phyloP scores from a whole-genome alignment of 53 echinoderm and acorn worm genomes.

The Patiria pectinifera region DNA sequence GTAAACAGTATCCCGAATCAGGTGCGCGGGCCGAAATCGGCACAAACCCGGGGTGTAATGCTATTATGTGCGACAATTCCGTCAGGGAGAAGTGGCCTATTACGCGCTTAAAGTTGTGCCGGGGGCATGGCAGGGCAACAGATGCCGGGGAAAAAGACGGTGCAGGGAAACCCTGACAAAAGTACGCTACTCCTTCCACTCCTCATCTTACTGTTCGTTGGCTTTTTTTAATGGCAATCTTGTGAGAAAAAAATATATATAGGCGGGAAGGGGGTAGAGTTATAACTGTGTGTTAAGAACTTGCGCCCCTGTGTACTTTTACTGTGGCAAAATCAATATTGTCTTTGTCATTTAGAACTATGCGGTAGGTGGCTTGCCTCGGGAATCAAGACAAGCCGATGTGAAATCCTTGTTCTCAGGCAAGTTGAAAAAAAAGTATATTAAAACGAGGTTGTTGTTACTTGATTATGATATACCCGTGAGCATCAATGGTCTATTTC shows the following conservation, averaged over 20 bases:
- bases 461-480: neutral
- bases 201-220: neutral
- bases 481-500: too few species aligned
- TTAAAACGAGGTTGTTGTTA: neutral
- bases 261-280: neutral
- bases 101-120: conserved; percentile 42
- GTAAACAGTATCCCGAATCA: conserved; percentile 34
- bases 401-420: neutral
- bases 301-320: conserved; percentile 43
- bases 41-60: conserved; percentile 51
- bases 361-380: conserved; percentile 11
- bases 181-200: neutral
- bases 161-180: neutral
- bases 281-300: neutral
- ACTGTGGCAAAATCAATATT: conserved; percentile 40
- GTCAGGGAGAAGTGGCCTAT: conserved; percentile 39
- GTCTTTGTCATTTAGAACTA: conserved; percentile 51
- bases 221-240: neutral
- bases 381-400: neutral
- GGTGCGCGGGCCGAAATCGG: conserved; percentile 45
- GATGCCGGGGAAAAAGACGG: conserved; percentile 18
- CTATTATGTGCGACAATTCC: conserved; percentile 45
- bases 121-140: conserved; percentile 38
- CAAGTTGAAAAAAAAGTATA: neutral
- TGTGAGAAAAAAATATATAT: neutral